These are phyloP conservation scores for Eulemur macaco DNA, from an alignment of 2,113 vertebrate genomes.

Conservation along the genomic window DNA sequence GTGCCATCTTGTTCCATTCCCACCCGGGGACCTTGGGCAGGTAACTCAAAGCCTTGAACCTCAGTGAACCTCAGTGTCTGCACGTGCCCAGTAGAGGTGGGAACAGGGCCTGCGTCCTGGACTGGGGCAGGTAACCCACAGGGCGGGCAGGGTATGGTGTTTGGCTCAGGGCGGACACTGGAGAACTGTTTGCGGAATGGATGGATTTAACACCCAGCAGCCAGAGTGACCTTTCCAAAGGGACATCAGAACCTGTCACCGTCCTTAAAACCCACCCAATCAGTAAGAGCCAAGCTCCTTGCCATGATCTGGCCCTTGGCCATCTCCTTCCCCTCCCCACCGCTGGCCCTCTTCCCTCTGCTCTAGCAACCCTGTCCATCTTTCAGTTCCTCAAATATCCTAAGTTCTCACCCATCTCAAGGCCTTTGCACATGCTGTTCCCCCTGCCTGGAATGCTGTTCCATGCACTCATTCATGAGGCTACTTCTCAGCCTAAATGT, in stretches of 20 bases:
- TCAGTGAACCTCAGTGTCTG: neutral
- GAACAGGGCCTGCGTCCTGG: neutral
- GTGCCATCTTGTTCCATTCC: neutral
- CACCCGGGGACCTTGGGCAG: neutral
- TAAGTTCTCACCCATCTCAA: neutral
- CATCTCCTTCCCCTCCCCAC: neutral
- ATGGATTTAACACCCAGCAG: neutral
- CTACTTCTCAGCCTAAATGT: neutral
- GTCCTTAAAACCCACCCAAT: neutral
- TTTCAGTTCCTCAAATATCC: neutral
- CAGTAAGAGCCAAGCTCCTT: neutral
- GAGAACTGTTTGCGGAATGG: neutral
- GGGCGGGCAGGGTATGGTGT: accelerated
- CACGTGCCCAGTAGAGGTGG: accelerated
- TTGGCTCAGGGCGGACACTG: neutral
- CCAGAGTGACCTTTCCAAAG: neutral
- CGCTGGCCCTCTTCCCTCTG: neutral
- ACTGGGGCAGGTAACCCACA: neutral
- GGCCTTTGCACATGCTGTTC: neutral
- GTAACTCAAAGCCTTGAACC: neutral
- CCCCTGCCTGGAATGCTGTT: neutral
- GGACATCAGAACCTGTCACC: neutral
- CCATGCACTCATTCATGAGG: neutral
- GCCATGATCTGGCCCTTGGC: neutral
- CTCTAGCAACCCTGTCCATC: neutral